Evolutionary conservation across 1,140 invertebrate genomes (phyloP).

Genomic region (Acarapis woodi): DNA sequence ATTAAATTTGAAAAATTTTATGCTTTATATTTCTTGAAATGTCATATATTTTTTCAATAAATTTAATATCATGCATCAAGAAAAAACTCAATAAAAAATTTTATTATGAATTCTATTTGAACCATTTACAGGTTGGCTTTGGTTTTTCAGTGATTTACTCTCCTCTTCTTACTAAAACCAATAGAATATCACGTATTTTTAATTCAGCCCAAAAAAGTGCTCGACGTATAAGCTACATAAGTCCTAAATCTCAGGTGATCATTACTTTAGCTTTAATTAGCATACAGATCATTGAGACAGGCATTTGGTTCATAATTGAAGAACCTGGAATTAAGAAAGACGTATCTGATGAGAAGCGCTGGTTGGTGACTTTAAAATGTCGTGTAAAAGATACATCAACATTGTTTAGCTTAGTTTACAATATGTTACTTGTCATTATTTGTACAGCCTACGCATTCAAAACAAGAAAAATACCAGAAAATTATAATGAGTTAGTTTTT

Average conservation of each 20-base stretch:
- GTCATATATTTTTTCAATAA: too few species aligned
- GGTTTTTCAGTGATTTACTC: conserved; percentile 75
- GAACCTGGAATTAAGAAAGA: conserved; percentile 23
- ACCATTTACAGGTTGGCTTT: conserved; percentile 27
- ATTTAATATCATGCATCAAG: too few species aligned
- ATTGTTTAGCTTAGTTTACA: conserved; percentile 29
- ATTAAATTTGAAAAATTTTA: background rate
- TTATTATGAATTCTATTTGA: background rate
- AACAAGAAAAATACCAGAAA: conserved; percentile 71
- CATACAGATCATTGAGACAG: conserved; percentile 18
- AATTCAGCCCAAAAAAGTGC: conserved; percentile 56
- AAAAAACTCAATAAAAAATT: too few species aligned
- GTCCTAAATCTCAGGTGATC: conserved; percentile 39
- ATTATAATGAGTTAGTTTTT: conserved; percentile 90
- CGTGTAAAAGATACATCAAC: conserved; percentile 27
- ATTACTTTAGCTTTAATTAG: conserved; percentile 20
- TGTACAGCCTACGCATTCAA: conserved; percentile 59
- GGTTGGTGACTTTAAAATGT: conserved; percentile 27
- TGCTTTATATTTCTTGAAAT: background rate
- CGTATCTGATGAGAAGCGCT: conserved; percentile 21
- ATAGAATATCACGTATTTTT: conserved; percentile 67
- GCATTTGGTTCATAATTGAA: conserved; percentile 28
- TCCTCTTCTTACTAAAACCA: conserved; percentile 65
- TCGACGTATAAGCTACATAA: conserved; percentile 62
- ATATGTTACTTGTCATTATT: conserved; percentile 28